These are phyloP conservation scores for Aspidiotus rigidus DNA, from an alignment of 2,888 invertebrate species.

Conservation along the genomic window DNA sequence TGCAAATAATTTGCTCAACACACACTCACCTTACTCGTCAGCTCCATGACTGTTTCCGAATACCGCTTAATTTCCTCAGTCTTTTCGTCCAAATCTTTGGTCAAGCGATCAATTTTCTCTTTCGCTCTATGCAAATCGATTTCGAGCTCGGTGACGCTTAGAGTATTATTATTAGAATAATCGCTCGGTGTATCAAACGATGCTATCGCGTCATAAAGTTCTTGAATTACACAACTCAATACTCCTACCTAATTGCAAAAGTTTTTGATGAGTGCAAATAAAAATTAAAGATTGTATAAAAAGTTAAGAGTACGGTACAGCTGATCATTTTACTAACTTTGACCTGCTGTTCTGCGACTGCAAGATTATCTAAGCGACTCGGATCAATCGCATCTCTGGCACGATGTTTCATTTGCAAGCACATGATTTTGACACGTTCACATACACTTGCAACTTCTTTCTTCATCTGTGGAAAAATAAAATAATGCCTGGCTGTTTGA, in stretches of 20 bases:
- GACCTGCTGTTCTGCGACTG: conserved; percentile 42
- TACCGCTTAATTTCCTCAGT: conserved; percentile 72
- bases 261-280: neutral
- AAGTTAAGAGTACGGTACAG: neutral
- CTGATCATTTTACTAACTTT: conserved; percentile 37
- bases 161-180: conserved; percentile 41
- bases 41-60: conserved; percentile 66
- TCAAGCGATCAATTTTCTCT: conserved; percentile 43
- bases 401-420: conserved; percentile 58
- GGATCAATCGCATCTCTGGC: conserved; percentile 44
- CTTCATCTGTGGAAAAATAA: conserved; percentile 37
- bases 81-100: conserved; percentile 57
- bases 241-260: conserved; percentile 46
- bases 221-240: conserved; percentile 41
- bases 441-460: conserved; percentile 47
- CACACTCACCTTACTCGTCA: conserved; percentile 63
- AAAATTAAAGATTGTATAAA: neutral
- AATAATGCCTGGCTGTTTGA: too few relatives aligned
- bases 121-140: conserved; percentile 44
- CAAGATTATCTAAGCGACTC: conserved; percentile 49
- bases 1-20: too few relatives aligned
- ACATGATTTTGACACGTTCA: conserved; percentile 62
- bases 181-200: conserved; percentile 42
- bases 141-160: conserved; percentile 45
- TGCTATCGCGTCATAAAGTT: conserved; percentile 43